phyloP scores from a whole-genome alignment of 2,888 invertebrate genomes.

The Cheiracanthium punctorium region DNA sequence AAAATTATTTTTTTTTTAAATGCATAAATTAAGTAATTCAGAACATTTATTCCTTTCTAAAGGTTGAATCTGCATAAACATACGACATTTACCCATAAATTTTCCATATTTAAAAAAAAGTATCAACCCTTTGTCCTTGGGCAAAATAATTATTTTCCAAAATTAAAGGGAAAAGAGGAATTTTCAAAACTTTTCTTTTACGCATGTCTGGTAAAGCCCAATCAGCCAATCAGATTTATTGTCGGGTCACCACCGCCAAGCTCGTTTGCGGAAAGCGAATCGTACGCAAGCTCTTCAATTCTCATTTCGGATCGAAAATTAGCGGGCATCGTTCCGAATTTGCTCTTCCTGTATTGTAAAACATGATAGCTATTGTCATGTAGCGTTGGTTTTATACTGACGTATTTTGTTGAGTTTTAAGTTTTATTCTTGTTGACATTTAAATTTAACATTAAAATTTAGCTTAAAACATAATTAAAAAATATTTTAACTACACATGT shows the following conservation, averaged over 20 bases:
- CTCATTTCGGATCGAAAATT: constrained; percentile 62
- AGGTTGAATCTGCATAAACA: too few relatives aligned
- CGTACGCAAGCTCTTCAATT: constrained; percentile 65
- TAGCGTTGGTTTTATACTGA: constrained; percentile 9
- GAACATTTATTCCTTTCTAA: too few relatives aligned
- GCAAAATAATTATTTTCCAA: too few relatives aligned
- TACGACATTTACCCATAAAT: too few relatives aligned
- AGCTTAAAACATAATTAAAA: constrained; percentile 21
- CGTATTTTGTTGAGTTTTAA: constrained; percentile 30
- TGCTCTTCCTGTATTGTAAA: constrained; percentile 11
- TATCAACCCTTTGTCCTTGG: too few relatives aligned
- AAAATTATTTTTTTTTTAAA: too few relatives aligned
- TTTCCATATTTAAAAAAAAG: too few relatives aligned
- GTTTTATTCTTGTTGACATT: constrained; percentile 43
- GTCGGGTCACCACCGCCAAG: constrained; percentile 62
- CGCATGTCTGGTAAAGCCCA: constrained; percentile 59
- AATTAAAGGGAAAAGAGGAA: too few relatives aligned
- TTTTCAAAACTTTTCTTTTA: constrained; percentile 32
- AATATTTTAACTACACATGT: constrained; percentile 61
- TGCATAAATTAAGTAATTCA: too few relatives aligned
- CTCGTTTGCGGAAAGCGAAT: constrained; percentile 70
- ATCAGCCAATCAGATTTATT: constrained; percentile 50
- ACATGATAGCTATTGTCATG: constrained; percentile 33
- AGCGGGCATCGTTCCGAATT: constrained; percentile 39
- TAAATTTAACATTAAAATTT: constrained; percentile 17